Evolutionary conservation across 2,797 vertebrate species (phyloP).

Genomic region (Falco cherrug): DNA sequence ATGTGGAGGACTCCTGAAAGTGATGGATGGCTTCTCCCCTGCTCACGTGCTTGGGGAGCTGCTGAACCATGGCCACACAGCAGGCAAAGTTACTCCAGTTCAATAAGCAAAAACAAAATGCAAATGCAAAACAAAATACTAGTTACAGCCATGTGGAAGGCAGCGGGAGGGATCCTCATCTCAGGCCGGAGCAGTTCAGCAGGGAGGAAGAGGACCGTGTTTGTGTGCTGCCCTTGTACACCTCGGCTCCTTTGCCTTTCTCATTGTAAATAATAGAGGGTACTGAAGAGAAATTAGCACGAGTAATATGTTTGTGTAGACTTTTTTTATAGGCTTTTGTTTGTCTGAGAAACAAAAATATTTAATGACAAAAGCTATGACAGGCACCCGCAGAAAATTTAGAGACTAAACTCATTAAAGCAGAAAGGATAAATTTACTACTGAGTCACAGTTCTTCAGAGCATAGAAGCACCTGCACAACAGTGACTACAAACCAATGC

Average conservation of each 20-base stretch:
- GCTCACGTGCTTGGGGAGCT: not conserved
- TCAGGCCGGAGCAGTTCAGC: constrained; percentile 33
- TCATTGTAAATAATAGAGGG: not conserved
- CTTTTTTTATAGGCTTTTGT: not conserved
- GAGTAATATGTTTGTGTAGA: not conserved
- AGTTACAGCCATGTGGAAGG: not conserved
- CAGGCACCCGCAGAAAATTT: not conserved
- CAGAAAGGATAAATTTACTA: not conserved
- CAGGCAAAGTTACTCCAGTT: constrained; percentile 43
- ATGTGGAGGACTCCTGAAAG: not conserved
- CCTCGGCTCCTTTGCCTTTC: not conserved
- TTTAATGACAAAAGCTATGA: not conserved
- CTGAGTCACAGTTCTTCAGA: not conserved
- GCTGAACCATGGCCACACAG: constrained; percentile 39
- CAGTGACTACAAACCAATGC: not conserved
- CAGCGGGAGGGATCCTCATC: not conserved
- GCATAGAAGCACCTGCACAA: not conserved
- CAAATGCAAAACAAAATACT: not conserved
- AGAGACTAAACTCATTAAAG: not conserved
- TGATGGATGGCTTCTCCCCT: constrained; percentile 54
- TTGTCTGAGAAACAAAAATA: not conserved
- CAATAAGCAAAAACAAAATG: constrained; percentile 39
- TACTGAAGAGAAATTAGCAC: not conserved
- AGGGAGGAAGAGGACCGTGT: not conserved
- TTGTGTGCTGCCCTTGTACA: not conserved